phyloP scores from a whole-genome alignment of 1,140 invertebrate species.

The Liolophura sinensis region DNA sequence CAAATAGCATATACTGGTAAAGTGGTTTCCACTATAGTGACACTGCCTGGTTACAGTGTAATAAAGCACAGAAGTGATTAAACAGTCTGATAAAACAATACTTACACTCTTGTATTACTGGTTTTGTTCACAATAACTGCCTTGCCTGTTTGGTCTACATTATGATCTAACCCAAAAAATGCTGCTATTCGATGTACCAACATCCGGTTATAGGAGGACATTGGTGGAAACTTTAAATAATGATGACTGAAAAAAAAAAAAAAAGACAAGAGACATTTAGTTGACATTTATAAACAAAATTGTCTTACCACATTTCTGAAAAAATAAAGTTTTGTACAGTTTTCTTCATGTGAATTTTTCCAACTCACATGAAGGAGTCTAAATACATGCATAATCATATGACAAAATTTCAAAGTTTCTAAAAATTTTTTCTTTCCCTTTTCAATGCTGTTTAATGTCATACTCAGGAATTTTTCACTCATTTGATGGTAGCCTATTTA shows the following conservation, averaged over 20 bases:
- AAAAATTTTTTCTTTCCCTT: too few species aligned
- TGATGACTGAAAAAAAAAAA: constrained; percentile 58
- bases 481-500: too few species aligned
- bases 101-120: constrained; percentile 72
- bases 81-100: constrained; percentile 4
- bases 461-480: too few species aligned
- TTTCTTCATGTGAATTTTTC: too few species aligned
- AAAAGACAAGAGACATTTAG: background rate
- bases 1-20: background rate
- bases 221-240: constrained; percentile 82
- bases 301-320: too few species aligned
- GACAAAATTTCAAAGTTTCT: too few species aligned
- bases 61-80: background rate
- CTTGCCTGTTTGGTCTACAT: constrained; percentile 83
- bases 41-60: background rate
- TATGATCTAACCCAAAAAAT: constrained; percentile 92
- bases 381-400: too few species aligned
- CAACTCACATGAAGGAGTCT: too few species aligned
- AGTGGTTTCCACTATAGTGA: background rate
- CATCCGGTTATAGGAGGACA: constrained; percentile 95
- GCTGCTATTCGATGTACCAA: constrained; percentile 90
- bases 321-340: too few species aligned
- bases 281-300: too few species aligned
- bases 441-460: too few species aligned
- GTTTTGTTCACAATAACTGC: constrained; percentile 83